Evolutionary conservation across 2,888 invertebrate genomes (phyloP).

Genomic region (Masnerella sp.): DNA sequence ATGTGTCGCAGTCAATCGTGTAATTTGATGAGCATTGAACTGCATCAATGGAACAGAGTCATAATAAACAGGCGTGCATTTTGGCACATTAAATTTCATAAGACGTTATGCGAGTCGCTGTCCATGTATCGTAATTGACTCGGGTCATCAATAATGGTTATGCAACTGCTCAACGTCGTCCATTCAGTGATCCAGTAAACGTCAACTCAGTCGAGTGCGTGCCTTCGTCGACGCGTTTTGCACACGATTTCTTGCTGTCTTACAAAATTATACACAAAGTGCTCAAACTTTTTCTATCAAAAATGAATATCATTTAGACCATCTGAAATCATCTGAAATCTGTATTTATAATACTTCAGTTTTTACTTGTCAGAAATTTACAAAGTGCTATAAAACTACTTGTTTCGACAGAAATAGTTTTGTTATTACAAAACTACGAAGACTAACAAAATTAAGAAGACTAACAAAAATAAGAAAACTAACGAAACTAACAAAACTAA

Average conservation of each 20-base stretch:
- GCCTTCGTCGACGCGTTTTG: constrained; percentile 12
- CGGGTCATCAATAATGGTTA: constrained; percentile 42
- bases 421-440: too few species aligned
- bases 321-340: too few species aligned
- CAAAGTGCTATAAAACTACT: too few species aligned
- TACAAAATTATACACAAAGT: constrained; percentile 15
- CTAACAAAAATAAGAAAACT: too few species aligned
- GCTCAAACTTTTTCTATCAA: neutral
- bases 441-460: too few species aligned
- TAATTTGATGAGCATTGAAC: constrained; percentile 21
- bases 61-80: constrained; percentile 24
- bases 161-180: constrained; percentile 20
- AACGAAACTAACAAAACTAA: too few species aligned
- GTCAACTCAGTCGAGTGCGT: constrained; percentile 19
- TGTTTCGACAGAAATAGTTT: too few species aligned
- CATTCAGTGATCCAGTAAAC: constrained; percentile 37
- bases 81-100: constrained; percentile 39
- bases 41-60: constrained; percentile 18
- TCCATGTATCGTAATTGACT: constrained; percentile 30
- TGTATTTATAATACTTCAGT: too few species aligned
- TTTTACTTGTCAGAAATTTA: too few species aligned
- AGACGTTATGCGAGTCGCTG: constrained; percentile 24
- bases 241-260: constrained; percentile 14
- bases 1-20: neutral
- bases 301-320: too few species aligned